phyloP scores from a whole-genome alignment of 2,113 vertebrate genomes.

The Muntiacus reevesi region DNA sequence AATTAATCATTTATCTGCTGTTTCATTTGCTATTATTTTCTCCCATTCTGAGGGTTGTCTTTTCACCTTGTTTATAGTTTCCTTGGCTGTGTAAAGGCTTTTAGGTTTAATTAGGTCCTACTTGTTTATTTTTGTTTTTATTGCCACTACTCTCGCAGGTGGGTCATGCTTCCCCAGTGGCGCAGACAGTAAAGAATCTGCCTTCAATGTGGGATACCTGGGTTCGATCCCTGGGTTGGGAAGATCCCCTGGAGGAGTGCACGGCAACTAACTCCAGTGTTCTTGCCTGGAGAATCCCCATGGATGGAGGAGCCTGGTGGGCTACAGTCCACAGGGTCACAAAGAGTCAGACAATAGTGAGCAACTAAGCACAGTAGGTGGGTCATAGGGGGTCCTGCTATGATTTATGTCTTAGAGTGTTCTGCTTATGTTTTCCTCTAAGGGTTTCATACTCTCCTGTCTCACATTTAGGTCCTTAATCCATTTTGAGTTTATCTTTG shows the following conservation, averaged over 20 bases:
- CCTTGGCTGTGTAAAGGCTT: neutral
- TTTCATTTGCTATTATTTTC: neutral
- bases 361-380: neutral
- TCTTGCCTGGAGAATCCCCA: neutral
- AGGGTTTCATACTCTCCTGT: accelerated
- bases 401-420: neutral
- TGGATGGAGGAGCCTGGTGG: neutral
- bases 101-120: neutral
- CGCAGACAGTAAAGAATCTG: neutral
- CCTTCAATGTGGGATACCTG: neutral
- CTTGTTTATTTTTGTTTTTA: neutral
- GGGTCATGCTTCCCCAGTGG: neutral
- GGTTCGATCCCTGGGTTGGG: neutral
- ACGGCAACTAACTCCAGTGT: neutral
- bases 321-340: neutral
- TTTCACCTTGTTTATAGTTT: neutral
- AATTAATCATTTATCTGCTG: neutral
- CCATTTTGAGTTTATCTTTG: neutral
- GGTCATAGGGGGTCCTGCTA: neutral
- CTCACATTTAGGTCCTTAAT: neutral
- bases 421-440: neutral
- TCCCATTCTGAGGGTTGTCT: neutral
- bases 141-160: neutral
- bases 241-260: neutral
- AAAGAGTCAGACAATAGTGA: neutral